These are phyloP conservation scores for Cecropterus lyciades DNA, from an alignment of 1,140 invertebrate genomes.

Conservation along the genomic window DNA sequence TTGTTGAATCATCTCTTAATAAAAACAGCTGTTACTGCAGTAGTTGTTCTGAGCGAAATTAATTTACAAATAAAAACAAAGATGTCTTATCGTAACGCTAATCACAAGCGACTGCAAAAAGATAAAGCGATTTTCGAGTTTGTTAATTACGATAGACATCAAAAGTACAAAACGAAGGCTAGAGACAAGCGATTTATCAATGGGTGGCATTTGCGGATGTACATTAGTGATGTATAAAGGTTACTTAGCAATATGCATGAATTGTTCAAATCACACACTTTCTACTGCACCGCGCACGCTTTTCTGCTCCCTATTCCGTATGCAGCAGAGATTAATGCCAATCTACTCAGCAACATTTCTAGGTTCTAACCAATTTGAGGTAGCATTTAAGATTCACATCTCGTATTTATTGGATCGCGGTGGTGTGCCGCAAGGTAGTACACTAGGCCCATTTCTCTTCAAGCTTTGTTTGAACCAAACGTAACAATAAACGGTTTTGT, in stretches of 20 bases:
- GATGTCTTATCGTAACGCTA: slow-evolving; percentile 20
- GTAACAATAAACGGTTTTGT: slow-evolving; percentile 56
- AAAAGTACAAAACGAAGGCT: slow-evolving; percentile 1
- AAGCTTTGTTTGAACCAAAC: slow-evolving; percentile 50
- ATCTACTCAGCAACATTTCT: slow-evolving; percentile 39
- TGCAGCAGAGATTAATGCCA: slow-evolving; percentile 41
- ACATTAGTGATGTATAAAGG: slow-evolving; percentile 23
- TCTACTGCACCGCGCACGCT: slow-evolving; percentile 21
- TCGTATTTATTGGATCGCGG: slow-evolving; percentile 53
- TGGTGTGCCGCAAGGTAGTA: slow-evolving; percentile 55
- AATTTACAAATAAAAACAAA: slow-evolving; percentile 8
- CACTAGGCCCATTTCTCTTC: slow-evolving; percentile 48
- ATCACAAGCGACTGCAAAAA: slow-evolving; percentile 19
- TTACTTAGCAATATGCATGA: slow-evolving; percentile 30
- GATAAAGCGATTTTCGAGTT: slow-evolving; percentile 19
- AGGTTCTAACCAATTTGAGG: slow-evolving; percentile 49
- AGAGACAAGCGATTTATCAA: slow-evolving; percentile 15
- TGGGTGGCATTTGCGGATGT: slow-evolving; percentile 31
- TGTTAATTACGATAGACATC: slow-evolving; percentile 15
- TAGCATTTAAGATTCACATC: slow-evolving; percentile 59
- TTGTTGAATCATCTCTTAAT: slow-evolving; percentile 3
- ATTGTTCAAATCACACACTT: slow-evolving; percentile 34
- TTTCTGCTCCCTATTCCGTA: slow-evolving; percentile 25
- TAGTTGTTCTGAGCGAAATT: slow-evolving; percentile 9
- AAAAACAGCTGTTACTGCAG: slow-evolving; percentile 7